These are phyloP conservation scores for Sinocyclocheilus anophthalmus DNA, from an alignment of 2,113 vertebrate genomes.

Conservation along the genomic window DNA sequence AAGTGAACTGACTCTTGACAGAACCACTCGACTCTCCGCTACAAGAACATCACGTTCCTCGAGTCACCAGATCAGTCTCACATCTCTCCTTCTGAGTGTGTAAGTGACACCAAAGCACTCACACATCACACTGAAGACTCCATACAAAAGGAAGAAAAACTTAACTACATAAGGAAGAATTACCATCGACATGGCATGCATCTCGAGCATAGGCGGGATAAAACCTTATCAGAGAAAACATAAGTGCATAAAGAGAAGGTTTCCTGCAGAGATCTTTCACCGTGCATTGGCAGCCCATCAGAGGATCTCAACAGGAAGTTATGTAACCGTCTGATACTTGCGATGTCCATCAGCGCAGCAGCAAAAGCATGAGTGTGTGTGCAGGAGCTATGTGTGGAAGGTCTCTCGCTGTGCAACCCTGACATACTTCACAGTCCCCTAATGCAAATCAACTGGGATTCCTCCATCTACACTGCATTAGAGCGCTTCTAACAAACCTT, in stretches of 20 bases:
- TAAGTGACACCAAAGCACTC: not conserved
- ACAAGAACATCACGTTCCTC: not conserved
- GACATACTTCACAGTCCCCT: not conserved
- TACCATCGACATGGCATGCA: not conserved
- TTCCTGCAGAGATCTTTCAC: not conserved
- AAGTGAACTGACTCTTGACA: too few species aligned
- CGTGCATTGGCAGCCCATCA: not conserved
- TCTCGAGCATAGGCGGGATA: too few species aligned
- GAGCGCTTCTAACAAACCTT: not conserved
- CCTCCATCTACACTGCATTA: not conserved
- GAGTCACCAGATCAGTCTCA: not conserved
- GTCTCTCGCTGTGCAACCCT: not conserved
- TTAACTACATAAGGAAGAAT: too few species aligned
- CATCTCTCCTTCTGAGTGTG: not conserved
- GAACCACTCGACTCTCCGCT: too few species aligned
- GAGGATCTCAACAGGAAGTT: slow-evolving; percentile 8
- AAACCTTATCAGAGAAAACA: not conserved
- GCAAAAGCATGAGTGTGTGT: too few species aligned
- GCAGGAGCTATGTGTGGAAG: not conserved
- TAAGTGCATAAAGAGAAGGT: not conserved
- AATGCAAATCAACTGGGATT: not conserved
- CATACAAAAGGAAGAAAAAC: too few species aligned
- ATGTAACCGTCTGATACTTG: slow-evolving; percentile 3
- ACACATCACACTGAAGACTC: too few species aligned
- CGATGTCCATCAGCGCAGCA: not conserved